These are phyloP conservation scores for Caerostris darwini DNA, from an alignment of 1,140 invertebrate genomes.

Conservation along the genomic window DNA sequence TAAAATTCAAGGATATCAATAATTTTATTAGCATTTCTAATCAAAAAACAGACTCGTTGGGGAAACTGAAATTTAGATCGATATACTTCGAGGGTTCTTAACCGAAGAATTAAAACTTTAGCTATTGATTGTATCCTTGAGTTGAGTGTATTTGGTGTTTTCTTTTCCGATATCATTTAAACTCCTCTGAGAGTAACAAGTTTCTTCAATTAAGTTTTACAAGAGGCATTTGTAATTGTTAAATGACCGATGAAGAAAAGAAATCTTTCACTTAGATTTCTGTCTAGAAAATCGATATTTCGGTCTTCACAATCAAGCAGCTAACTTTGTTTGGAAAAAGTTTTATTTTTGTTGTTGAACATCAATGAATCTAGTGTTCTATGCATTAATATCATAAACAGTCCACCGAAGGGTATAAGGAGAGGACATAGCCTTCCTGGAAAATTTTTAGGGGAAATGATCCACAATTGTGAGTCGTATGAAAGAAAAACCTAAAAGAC, in stretches of 20 bases:
- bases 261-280: not conserved
- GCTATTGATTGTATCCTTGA: not conserved
- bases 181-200: not conserved
- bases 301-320: not conserved
- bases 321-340: not conserved
- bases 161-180: constrained; percentile 12
- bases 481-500: too few species aligned
- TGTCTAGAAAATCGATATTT: not conserved
- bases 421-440: too few species aligned
- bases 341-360: too few species aligned
- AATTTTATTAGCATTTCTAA: too few species aligned
- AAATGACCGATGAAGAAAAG: not conserved
- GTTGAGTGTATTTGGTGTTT: not conserved
- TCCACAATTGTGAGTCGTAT: too few species aligned
- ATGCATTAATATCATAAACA: too few species aligned
- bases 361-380: too few species aligned
- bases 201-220: constrained; percentile 37
- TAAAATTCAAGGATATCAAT: too few species aligned
- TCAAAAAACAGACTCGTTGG: too few species aligned
- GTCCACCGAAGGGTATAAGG: too few species aligned
- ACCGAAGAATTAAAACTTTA: not conserved
- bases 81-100: not conserved
- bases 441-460: too few species aligned
- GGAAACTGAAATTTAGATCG: not conserved
- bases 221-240: constrained; percentile 6